Evolutionary conservation across 2,888 invertebrate species (phyloP).

Genomic region (Amblyteles armatorius): DNA sequence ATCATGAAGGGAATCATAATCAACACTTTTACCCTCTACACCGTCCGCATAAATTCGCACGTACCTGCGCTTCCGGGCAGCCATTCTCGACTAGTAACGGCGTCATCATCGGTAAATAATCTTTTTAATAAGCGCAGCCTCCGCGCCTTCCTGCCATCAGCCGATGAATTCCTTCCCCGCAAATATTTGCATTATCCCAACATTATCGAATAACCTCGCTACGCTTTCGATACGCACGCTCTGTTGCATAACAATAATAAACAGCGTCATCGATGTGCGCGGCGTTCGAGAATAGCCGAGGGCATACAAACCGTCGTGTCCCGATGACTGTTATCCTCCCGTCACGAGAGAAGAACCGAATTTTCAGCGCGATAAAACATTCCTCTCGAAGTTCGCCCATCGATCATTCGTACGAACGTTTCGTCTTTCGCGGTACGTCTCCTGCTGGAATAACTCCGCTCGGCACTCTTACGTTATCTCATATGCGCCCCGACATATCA

Average conservation of each 20-base stretch:
- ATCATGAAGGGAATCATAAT: neutral
- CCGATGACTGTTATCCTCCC: neutral
- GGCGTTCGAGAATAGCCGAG: neutral
- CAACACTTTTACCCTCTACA: neutral
- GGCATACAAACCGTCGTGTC: neutral
- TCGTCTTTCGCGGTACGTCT: neutral
- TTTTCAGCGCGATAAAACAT: neutral
- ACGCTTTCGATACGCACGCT: neutral
- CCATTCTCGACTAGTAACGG: neutral
- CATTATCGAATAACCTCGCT: neutral
- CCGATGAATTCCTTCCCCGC: neutral
- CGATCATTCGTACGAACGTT: neutral
- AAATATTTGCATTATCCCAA: constrained; percentile 10
- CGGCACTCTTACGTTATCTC: neutral
- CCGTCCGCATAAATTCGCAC: neutral
- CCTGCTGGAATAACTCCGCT: neutral
- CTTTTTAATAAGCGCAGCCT: neutral
- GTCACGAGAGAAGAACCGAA: neutral
- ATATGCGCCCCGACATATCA: neutral
- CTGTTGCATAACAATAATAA: constrained; percentile 6
- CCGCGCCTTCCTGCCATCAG: neutral
- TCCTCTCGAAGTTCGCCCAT: neutral
- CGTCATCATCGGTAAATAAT: neutral
- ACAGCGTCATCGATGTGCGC: neutral
- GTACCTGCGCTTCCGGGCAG: neutral